Evolutionary conservation across 2,113 vertebrate species (phyloP).

Genomic region (Corythoichthys intestinalis): DNA sequence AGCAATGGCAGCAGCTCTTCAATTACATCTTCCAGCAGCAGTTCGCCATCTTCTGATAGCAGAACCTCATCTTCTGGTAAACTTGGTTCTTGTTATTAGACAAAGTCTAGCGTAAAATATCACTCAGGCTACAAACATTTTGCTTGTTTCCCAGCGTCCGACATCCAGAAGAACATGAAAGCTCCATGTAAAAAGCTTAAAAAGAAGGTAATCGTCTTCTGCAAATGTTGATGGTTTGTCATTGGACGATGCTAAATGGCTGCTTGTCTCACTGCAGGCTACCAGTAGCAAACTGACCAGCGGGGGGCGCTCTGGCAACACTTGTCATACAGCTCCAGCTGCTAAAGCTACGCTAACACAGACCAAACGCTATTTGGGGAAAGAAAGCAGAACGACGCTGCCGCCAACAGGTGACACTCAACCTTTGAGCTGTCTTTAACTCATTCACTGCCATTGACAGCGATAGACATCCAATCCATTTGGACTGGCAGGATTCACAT

Average conservation of each 20-base stretch:
- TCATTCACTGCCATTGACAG: not conserved
- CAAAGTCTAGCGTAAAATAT: not conserved
- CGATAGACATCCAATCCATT: too few relatives aligned
- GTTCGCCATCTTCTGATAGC: too few relatives aligned
- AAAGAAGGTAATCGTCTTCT: conserved; percentile 33
- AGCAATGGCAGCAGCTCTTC: too few relatives aligned
- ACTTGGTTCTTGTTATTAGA: not conserved
- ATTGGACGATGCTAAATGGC: not conserved
- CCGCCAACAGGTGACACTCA: conserved; percentile 48
- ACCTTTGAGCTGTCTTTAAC: not conserved
- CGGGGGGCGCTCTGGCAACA: conserved; percentile 2
- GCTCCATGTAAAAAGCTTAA: conserved; percentile 16
- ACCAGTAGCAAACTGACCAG: conserved; percentile 1
- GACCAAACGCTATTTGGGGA: not conserved
- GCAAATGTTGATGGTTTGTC: not conserved
- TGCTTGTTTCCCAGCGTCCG: conserved; percentile 37
- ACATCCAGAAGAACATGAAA: conserved; percentile 32
- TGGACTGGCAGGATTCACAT: too few relatives aligned
- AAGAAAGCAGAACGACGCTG: conserved; percentile 10
- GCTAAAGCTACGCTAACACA: conserved; percentile 2
- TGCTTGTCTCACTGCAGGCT: conserved; percentile 4
- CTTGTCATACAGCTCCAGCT: not conserved
- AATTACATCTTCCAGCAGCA: too few relatives aligned
- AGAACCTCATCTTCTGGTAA: not conserved
- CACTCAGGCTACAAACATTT: too few relatives aligned